Evolutionary conservation across 2,797 vertebrate genomes (phyloP), one percentile per base, ranked within the genome.

Genomic region (Acrossocheilus fasciatus): DNA sequence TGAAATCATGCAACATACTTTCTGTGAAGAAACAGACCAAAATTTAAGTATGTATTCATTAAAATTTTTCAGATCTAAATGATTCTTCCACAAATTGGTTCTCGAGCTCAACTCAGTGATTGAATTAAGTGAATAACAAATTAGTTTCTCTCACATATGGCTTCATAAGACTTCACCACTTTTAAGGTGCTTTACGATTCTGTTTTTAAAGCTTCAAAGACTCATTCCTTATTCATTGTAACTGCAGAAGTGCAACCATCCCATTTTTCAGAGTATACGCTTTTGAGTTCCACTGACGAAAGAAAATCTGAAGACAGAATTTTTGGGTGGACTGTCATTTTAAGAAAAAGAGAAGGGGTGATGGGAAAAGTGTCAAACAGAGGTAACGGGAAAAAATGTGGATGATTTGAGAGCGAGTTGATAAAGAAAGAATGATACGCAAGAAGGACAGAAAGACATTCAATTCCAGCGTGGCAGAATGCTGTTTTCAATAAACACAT

Each of bases 401-500:
- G 12, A 18, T 62, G 45, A 52, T 23, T 77, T 78, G 62, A 68
- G 59, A 80, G 57, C 6, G 17, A 68, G 43, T 15, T 81, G 26
- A 50, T 68, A 57, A 68, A 52, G 39, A 59, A 43, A 82, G 26
- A 78, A 62, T 72, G 50, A 85, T 57, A 4, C 12, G 54, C 30
- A 20, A 15, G 41, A 20, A 39, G 11, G 9, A 45, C 77, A 75
- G 72, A 84, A 39, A 78, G 41, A 26, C 41, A 72, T 85, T 79
- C 2, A 6, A 14, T 43, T 78, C 23, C 39, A 79, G 66, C 2
- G 6, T 54, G 43, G 64, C 74, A 36, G 70, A 80, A 59, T 86
- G 81, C 34, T 69, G 45, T 83, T 88, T 80, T 84, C 78, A 80
- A 86, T 87, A 85, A 90, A 82, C 43, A 84, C 39, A 52, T 91